A percentile compares a stretch with the other conserved stretches of the same genome.
These are phyloP conservation scores for Chaetura pelagica DNA, from an alignment of 2,113 vertebrate genomes.

Conservation along the genomic window DNA sequence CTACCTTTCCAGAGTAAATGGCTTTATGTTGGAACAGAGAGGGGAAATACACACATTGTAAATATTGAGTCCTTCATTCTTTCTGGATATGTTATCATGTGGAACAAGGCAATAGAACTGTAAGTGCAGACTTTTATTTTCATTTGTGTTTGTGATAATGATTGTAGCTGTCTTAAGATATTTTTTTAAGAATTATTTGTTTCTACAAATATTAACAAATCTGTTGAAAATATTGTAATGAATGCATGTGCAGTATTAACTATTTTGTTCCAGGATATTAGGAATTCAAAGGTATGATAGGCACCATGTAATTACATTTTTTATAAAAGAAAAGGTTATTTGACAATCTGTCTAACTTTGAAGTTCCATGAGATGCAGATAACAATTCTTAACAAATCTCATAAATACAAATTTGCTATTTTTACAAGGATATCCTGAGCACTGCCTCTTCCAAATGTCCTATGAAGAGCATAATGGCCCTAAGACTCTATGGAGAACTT, in stretches of 20 bases:
- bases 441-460: background rate
- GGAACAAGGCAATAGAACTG: slow-evolving; percentile 99
- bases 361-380: background rate
- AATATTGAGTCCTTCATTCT: slow-evolving; percentile 98
- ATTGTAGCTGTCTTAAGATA: background rate
- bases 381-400: background rate
- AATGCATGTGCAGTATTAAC: background rate
- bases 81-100: slow-evolving; percentile 99
- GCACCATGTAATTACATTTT: background rate
- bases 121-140: slow-evolving; percentile 79
- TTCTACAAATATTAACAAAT: background rate
- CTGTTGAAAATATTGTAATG: background rate
- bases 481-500: background rate
- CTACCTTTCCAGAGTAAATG: slow-evolving; percentile 99
- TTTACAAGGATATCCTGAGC: background rate
- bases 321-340: background rate
- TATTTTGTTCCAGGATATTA: background rate
- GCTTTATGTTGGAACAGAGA: slow-evolving; percentile 98
- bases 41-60: slow-evolving; percentile 97
- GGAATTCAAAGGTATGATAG: background rate
- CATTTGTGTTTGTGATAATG: background rate
- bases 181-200: background rate
- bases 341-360: background rate
- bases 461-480: background rate
- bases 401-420: background rate